A percentile compares a stretch with the other conserved stretches of the same genome.
Evolutionary conservation across 64 coral and sea anemone species (phyloP).

Genomic region (Porites australiensis): DNA sequence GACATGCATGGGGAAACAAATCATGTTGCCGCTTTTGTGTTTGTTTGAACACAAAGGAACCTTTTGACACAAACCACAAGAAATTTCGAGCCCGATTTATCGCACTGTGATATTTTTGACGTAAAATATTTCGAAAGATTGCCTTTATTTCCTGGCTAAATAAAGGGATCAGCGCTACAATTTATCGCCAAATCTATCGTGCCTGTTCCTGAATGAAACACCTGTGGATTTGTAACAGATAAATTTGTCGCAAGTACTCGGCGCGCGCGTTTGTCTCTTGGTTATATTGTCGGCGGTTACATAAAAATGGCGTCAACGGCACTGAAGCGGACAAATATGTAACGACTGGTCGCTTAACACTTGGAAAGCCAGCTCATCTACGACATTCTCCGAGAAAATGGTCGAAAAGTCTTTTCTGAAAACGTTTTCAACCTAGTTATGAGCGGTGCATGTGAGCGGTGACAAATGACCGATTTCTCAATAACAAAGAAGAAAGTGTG

Average conservation of each 20-base stretch:
- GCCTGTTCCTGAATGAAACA: not conserved
- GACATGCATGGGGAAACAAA: not conserved
- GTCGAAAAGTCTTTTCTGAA: not conserved
- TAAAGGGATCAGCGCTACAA: not conserved
- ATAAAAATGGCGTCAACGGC: not conserved
- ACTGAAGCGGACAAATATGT: not conserved
- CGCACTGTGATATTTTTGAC: not conserved
- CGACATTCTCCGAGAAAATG: not conserved
- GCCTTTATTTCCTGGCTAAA: not conserved
- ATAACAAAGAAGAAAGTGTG: conserved; percentile 13
- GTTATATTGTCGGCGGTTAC: too few relatives aligned
- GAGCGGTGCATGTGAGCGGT: not conserved
- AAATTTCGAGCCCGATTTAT: not conserved
- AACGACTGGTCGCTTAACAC: not conserved
- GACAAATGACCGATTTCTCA: conserved; percentile 11
- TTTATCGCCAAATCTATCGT: not conserved
- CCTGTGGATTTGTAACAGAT: not conserved
- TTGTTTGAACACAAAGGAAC: conserved; percentile 37
- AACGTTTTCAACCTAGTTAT: not conserved
- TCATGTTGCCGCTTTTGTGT: not conserved
- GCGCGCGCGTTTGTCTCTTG: not conserved
- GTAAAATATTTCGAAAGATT: not conserved
- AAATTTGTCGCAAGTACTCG: not conserved
- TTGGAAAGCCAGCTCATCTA: not conserved
- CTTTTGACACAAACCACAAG: conserved; percentile 6